These are phyloP conservation scores for Clarias laeviceps DNA, from an alignment of 2,797 vertebrate species.

Conservation along the genomic window DNA sequence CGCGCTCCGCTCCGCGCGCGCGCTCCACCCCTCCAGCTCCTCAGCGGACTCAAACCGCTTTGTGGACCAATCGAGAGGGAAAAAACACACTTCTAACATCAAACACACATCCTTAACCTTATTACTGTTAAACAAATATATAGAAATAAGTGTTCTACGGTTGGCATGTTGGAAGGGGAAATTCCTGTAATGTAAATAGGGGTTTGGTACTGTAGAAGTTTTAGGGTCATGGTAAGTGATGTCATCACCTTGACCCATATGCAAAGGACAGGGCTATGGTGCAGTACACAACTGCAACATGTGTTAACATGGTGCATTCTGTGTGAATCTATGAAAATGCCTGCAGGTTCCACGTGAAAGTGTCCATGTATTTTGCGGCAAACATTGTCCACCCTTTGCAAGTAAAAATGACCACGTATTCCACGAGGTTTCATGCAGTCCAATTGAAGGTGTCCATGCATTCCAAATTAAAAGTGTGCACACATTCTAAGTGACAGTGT, in stretches of 20 bases:
- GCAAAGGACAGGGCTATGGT: not conserved
- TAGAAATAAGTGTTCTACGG: not conserved
- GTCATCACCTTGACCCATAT: not conserved
- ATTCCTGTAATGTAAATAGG: not conserved
- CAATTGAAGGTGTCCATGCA: not conserved
- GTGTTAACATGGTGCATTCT: not conserved
- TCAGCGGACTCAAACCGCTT: slow-evolving; percentile 7
- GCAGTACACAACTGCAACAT: not conserved
- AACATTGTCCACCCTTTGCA: not conserved
- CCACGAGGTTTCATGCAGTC: no score
- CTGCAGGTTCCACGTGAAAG: not conserved
- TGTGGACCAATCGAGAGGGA: not conserved
- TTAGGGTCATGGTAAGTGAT: not conserved
- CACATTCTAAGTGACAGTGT: not conserved
- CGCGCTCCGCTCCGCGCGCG: slow-evolving; percentile 39
- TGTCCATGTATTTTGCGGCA: not conserved
- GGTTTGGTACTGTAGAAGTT: not conserved
- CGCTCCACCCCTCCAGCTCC: slow-evolving; percentile 52
- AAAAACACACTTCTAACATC: not conserved
- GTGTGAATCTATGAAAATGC: not conserved
- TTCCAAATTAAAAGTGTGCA: not conserved
- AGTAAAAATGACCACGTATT: not conserved
- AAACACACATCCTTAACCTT: no score
- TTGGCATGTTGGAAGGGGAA: not conserved
- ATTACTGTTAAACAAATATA: not conserved